These are phyloP conservation scores for Acanthurus leucopareius DNA, from an alignment of 2,797 vertebrate genomes.

Conservation along the genomic window DNA sequence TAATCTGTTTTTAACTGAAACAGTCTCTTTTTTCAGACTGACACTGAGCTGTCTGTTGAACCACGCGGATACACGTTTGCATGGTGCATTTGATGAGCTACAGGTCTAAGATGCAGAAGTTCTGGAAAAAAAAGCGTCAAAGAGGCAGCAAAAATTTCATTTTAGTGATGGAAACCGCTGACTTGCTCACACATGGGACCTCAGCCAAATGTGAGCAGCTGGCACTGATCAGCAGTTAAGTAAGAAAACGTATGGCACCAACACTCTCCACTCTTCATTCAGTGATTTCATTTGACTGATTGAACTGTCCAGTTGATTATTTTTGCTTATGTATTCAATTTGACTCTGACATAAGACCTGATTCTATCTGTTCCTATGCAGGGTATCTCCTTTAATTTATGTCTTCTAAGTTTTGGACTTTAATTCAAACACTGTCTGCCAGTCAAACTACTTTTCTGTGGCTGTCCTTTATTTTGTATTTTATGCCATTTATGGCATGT, in stretches of 20 bases:
- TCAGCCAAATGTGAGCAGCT: not conserved
- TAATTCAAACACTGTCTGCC: too few species aligned
- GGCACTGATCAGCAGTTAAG: not conserved
- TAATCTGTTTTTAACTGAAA: too few species aligned
- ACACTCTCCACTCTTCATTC: not conserved
- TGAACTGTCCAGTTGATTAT: not conserved
- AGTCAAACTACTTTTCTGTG: not conserved
- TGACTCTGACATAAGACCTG: too few species aligned
- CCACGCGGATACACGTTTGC: not conserved
- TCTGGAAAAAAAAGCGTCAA: not conserved
- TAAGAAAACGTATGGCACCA: not conserved
- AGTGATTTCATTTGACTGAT: too few species aligned
- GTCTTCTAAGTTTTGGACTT: not conserved
- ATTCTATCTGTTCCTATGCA: not conserved
- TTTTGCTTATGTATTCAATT: not conserved
- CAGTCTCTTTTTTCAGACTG: not conserved
- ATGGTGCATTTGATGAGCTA: not conserved
- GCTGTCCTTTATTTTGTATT: not conserved
- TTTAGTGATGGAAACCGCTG: constrained; percentile 2
- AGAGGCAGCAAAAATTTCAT: not conserved
- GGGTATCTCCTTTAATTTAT: not conserved
- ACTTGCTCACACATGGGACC: constrained; percentile 18
- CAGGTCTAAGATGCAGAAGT: too few species aligned
- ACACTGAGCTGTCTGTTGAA: not conserved
- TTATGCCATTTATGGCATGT: not conserved